A percentile compares a stretch with the other conserved stretches of the same genome.
Conservation (phyloP, 2,797 vertebrate genomes). For the Halcyon smyrnensis region DNA sequence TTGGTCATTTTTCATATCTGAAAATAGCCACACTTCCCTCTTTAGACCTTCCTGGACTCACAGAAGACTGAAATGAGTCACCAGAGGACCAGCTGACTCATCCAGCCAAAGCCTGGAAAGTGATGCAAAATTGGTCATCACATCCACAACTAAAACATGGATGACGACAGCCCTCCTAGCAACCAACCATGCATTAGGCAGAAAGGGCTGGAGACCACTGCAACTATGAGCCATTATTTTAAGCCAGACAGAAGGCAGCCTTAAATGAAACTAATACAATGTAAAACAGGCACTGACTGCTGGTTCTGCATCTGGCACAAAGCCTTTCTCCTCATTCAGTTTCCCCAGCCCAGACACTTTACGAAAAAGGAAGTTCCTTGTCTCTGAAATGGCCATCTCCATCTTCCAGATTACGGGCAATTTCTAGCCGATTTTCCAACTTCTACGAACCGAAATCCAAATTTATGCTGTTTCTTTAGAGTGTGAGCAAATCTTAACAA, state of each 20-base stretch:
- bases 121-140: constrained; percentile 6
- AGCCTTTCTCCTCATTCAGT: neutral
- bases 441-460: neutral
- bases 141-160: neutral
- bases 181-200: neutral
- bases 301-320: neutral
- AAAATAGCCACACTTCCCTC: constrained; percentile 20
- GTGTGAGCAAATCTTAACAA: neutral
- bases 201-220: neutral
- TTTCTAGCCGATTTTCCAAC: neutral
- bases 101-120: constrained; percentile 40
- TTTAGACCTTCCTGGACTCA: constrained; percentile 30
- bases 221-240: neutral
- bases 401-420: neutral
- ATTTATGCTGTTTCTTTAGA: neutral
- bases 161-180: constrained; percentile 26
- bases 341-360: neutral
- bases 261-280: neutral
- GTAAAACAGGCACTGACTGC: neutral
- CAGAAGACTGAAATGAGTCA: constrained; percentile 53
- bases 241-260: neutral
- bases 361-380: neutral
- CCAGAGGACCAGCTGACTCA: constrained; percentile 49
- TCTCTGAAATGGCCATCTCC: neutral
- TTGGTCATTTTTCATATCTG: neutral